Evolutionary conservation across 37 sponge, comb jelly and placozoan species (phyloP).

Genomic region (Petrosia ficiformis): DNA sequence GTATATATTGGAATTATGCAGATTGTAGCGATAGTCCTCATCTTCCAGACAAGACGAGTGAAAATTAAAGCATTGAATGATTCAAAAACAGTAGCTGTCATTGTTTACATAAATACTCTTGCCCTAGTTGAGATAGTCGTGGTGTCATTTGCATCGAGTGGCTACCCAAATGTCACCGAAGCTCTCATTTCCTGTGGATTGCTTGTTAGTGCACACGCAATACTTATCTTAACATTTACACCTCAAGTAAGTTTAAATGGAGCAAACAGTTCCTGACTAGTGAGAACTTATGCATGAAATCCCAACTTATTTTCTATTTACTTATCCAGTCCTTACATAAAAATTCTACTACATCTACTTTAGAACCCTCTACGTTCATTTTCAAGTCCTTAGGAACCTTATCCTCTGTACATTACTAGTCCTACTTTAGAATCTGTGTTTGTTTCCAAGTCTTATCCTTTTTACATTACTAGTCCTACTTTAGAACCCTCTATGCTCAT

Average conservation of each 20-base stretch:
- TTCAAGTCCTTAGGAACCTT: too few relatives aligned
- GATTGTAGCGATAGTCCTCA: constrained; percentile 23
- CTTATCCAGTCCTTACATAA: too few relatives aligned
- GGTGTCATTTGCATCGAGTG: constrained; percentile 1
- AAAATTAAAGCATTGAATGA: constrained; percentile 36
- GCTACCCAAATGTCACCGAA: constrained; percentile 12
- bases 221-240: constrained; percentile 25
- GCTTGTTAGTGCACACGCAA: constrained; percentile 1
- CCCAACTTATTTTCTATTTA: too few relatives aligned
- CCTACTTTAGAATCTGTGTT: too few relatives aligned
- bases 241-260: constrained; percentile 32
- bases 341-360: too few relatives aligned
- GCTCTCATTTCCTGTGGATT: constrained; percentile 7
- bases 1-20: constrained; percentile 23
- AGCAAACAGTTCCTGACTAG: too few relatives aligned
- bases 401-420: too few relatives aligned
- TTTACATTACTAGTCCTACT: too few relatives aligned
- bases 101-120: constrained; percentile 40
- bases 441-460: too few relatives aligned
- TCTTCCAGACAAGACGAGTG: constrained; percentile 42
- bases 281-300: too few relatives aligned
- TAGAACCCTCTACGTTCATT: too few relatives aligned
- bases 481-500: too few relatives aligned
- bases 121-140: constrained; percentile 8
- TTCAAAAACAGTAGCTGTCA: constrained; percentile 39